Evolutionary conservation across 1,140 invertebrate species (phyloP).

Genomic region (Helicoverpa zea): DNA sequence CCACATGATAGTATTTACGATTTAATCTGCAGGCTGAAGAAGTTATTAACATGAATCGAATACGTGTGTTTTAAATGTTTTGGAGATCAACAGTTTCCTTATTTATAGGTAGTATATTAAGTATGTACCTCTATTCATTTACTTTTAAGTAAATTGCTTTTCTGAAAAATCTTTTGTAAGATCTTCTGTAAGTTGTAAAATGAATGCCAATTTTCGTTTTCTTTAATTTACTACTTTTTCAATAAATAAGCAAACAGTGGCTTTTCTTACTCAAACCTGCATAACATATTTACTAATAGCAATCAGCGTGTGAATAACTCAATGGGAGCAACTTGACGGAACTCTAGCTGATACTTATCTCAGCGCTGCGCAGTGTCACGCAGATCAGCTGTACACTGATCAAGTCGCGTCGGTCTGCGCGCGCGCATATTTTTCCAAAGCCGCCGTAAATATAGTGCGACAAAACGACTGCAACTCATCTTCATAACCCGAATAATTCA

Average conservation of each 20-base stretch:
- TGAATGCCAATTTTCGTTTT: no score
- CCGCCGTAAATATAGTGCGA: slow-evolving; percentile 38
- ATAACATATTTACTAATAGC: not conserved
- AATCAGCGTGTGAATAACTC: not conserved
- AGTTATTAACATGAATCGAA: slow-evolving; percentile 33
- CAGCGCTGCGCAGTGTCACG: slow-evolving; percentile 38
- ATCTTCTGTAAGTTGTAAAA: no score
- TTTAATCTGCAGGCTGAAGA: slow-evolving; percentile 33
- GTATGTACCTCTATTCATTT: no score
- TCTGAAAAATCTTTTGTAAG: no score
- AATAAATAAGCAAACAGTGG: no score
- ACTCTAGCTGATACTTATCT: not conserved
- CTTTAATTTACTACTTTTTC: no score
- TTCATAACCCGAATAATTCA: slow-evolving; percentile 33
- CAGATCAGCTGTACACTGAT: slow-evolving; percentile 34
- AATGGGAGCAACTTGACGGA: not conserved
- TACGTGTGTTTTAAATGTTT: slow-evolving; percentile 20
- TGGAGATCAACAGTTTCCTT: not conserved
- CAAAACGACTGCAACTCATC: slow-evolving; percentile 24
- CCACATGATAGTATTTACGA: not conserved
- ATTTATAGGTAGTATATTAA: no score
- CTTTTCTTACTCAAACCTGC: no score
- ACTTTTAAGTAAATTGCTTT: no score
- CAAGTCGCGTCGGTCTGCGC: slow-evolving; percentile 30
- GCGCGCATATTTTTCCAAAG: slow-evolving; percentile 7